Evolutionary conservation across 2,113 vertebrate genomes (phyloP).

Genomic region (Nycticebus coucang): DNA sequence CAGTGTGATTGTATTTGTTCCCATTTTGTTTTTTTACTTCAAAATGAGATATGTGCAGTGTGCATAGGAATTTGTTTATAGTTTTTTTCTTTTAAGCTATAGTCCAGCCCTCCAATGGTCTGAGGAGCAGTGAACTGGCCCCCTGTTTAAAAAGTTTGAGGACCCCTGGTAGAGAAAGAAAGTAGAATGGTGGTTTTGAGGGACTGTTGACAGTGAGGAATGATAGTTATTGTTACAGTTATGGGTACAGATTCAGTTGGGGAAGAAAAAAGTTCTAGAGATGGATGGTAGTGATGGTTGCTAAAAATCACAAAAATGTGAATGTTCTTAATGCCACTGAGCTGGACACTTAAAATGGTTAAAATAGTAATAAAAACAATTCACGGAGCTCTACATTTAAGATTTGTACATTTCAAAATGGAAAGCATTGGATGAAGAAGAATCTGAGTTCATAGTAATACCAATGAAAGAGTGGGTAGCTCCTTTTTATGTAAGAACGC

Average conservation of each 20-base stretch:
- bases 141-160: too few species aligned
- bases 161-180: too few species aligned
- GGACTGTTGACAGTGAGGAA: neutral
- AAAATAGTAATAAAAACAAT: constrained; percentile 31
- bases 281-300: neutral
- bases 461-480: neutral
- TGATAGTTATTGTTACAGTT: neutral
- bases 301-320: constrained; percentile 6
- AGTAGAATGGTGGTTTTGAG: neutral
- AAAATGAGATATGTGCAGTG: too few species aligned
- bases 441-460: neutral
- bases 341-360: neutral
- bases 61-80: too few species aligned
- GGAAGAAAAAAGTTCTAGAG: neutral
- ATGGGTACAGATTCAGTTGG: neutral
- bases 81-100: too few species aligned
- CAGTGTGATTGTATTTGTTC: too few species aligned
- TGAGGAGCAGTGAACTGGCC: too few species aligned
- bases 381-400: neutral
- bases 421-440: neutral
- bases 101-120: too few species aligned
- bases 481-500: neutral
- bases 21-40: too few species aligned
- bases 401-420: neutral
- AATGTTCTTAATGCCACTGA: neutral